Percentiles rank a stretch among this genome's conserved stretches.
These are phyloP conservation scores for Sciurus niger DNA, from an alignment of 2,113 vertebrate genomes.

Conservation along the genomic window DNA sequence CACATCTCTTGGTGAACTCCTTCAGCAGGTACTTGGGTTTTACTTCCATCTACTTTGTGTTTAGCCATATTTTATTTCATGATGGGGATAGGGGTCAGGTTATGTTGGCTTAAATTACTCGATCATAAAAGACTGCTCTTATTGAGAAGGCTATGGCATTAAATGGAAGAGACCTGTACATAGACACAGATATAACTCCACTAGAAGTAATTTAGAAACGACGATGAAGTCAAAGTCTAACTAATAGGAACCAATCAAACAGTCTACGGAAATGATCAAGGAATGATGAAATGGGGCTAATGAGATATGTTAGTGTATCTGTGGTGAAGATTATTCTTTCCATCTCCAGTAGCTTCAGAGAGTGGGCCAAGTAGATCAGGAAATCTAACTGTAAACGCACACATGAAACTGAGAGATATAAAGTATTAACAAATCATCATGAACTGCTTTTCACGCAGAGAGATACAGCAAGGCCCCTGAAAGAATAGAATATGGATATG, in stretches of 20 bases:
- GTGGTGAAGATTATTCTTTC: background rate
- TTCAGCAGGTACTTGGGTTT: background rate
- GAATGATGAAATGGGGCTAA: background rate
- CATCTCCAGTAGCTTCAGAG: background rate
- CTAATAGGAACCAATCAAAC: background rate
- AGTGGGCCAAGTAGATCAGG: background rate
- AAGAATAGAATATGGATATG: background rate
- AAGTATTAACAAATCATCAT: background rate
- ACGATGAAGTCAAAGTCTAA: background rate
- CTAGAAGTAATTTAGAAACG: slow-evolving; percentile 23
- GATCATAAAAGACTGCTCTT: background rate
- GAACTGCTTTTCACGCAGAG: background rate
- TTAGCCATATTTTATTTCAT: slow-evolving; percentile 2
- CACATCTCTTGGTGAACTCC: background rate
- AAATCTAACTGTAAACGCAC: background rate
- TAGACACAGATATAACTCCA: background rate
- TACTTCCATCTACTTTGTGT: background rate
- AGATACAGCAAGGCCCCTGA: background rate
- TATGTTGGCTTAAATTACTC: slow-evolving; percentile 39
- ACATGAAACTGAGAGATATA: background rate
- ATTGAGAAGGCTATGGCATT: background rate
- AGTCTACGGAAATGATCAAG: background rate
- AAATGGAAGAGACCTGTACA: background rate
- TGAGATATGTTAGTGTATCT: background rate
- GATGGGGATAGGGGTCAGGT: background rate